These are phyloP conservation scores for Indicator indicator DNA, from an alignment of 2,113 vertebrate genomes.

Conservation along the genomic window DNA sequence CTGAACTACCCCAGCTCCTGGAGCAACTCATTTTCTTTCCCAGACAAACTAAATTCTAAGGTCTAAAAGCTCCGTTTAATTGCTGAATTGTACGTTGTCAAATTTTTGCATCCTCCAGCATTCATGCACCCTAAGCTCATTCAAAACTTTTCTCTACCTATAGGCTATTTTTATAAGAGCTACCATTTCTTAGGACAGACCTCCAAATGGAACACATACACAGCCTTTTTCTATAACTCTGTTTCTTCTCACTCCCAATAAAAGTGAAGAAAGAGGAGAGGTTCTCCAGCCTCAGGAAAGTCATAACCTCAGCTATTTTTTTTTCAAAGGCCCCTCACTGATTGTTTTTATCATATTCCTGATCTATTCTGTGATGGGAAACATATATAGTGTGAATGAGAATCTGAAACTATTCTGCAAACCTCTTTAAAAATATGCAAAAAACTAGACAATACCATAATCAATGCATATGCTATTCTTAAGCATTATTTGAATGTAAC, in stretches of 20 bases:
- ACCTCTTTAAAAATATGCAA: not conserved
- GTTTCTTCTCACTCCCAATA: slow-evolving; percentile 14
- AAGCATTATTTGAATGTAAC: not conserved
- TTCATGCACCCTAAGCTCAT: not conserved
- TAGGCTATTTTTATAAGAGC: not conserved
- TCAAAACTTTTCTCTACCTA: not conserved
- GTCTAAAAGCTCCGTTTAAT: not conserved
- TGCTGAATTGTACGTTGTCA: not conserved
- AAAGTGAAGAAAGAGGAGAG: not conserved
- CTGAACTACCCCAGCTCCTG: too few relatives aligned
- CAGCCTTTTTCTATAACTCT: not conserved
- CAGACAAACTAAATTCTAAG: not conserved
- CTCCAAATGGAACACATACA: not conserved
- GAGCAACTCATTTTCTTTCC: not conserved
- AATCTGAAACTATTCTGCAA: not conserved
- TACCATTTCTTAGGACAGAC: not conserved
- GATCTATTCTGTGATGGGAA: not conserved
- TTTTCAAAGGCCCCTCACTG: not conserved
- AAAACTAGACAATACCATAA: not conserved
- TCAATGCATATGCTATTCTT: not conserved
- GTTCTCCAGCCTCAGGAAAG: not conserved
- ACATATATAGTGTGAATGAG: not conserved
- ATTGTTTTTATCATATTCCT: not conserved
- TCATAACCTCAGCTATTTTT: not conserved
- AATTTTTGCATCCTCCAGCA: not conserved